phyloP scores from a whole-genome alignment of 2,888 invertebrate species.

The Troides aeacus region DNA sequence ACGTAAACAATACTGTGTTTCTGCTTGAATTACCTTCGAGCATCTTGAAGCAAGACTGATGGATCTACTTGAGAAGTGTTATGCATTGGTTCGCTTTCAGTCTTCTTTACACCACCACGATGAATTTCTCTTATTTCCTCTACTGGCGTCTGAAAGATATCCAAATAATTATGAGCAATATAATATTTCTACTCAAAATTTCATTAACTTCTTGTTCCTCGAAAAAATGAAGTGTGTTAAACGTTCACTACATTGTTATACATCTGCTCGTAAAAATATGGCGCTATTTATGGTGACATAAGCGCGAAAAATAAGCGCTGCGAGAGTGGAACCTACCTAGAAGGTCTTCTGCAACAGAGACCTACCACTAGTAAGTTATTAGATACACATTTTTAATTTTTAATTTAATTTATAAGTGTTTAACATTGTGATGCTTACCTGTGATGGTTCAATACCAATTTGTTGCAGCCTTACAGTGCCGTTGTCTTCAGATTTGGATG shows the following conservation, averaged over 20 bases:
- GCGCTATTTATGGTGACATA: no score
- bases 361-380: no score
- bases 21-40: slow-evolving; percentile 57
- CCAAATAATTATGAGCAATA: neutral
- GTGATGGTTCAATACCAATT: slow-evolving; percentile 74
- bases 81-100: slow-evolving; percentile 79
- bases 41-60: slow-evolving; percentile 79
- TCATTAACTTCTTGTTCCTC: no score
- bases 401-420: neutral
- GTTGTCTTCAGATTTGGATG: slow-evolving; percentile 55
- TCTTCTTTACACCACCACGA: slow-evolving; percentile 70
- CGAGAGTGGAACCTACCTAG: no score
- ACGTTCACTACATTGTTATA: no score
- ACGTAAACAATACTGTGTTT: no score
- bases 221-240: no score
- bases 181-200: neutral
- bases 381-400: no score
- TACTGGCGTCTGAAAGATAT: slow-evolving; percentile 40
- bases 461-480: slow-evolving; percentile 72
- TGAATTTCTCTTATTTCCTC: slow-evolving; percentile 45
- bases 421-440: slow-evolving; percentile 42
- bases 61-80: slow-evolving; percentile 66
- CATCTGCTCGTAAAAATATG: no score
- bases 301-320: no score
- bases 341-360: no score